Percentiles rank a stretch among this genome's conserved stretches.
phyloP scores from a whole-genome alignment of 2,113 vertebrate species.

The Toxotes jaculatrix region DNA sequence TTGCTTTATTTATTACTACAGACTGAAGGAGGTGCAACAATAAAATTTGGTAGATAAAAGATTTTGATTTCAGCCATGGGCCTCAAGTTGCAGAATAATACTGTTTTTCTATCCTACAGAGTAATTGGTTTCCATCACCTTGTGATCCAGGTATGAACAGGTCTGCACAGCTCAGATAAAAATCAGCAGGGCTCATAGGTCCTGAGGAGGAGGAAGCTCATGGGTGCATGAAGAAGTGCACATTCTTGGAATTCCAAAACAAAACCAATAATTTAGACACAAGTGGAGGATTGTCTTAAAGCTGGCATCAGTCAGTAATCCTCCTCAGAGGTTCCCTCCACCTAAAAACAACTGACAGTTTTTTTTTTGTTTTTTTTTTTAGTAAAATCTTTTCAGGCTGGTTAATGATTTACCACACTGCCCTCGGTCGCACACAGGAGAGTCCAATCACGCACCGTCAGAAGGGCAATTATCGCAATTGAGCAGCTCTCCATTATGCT shows the following conservation, averaged over 20 bases:
- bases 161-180: conserved; percentile 1
- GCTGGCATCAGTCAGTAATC: not conserved
- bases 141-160: not conserved
- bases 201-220: not conserved
- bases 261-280: conserved; percentile 6
- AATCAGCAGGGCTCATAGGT: conserved; percentile 12
- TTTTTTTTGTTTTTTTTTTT: not conserved
- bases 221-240: conserved; percentile 18
- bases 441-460: conserved; percentile 7
- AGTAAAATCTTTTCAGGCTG: not conserved
- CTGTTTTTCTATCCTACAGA: not conserved
- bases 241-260: conserved; percentile 33
- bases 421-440: not conserved
- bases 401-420: not conserved
- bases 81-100: not conserved
- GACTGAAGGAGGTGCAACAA: not conserved
- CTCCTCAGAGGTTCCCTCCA: not conserved
- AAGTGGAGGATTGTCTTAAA: not conserved
- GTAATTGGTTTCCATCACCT: not conserved
- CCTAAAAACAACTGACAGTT: not conserved
- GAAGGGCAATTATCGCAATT: conserved; percentile 33
- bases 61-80: not conserved
- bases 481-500: conserved; percentile 14
- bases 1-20: conserved; percentile 5
- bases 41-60: not conserved